Percentiles rank a stretch among this genome's conserved stretches.
Conservation (phyloP, 2,797 vertebrate genomes). For the Muscicapa striata region DNA sequence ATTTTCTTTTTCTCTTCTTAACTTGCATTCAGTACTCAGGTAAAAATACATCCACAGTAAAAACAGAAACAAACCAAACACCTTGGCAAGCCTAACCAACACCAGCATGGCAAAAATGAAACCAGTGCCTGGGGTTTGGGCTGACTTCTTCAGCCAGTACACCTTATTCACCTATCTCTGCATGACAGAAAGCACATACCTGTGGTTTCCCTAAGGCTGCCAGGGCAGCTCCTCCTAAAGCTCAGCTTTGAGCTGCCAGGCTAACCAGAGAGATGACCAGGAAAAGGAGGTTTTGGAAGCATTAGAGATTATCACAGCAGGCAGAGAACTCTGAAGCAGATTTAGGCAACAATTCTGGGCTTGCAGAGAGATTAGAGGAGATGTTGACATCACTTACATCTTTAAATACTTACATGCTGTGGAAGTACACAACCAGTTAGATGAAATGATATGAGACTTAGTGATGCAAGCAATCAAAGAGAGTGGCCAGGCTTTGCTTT, state of each 20-base stretch:
- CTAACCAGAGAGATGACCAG: neutral
- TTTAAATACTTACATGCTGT: neutral
- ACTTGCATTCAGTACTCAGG: neutral
- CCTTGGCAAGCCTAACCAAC: neutral
- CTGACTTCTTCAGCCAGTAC: neutral
- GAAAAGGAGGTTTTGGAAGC: neutral
- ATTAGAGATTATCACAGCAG: neutral
- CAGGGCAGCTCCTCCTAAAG: neutral
- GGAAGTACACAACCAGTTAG: neutral
- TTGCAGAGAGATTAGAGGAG: neutral
- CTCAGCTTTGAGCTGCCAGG: neutral
- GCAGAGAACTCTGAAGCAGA: neutral
- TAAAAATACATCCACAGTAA: neutral
- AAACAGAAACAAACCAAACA: neutral
- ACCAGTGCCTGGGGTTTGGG: neutral
- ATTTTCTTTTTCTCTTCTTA: neutral
- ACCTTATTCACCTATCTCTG: neutral
- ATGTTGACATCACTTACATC: neutral
- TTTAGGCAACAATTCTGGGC: neutral
- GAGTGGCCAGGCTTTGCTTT: neutral
- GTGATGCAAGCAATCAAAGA: conserved; percentile 7
- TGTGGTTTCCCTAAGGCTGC: neutral
- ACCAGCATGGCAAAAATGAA: accelerated
- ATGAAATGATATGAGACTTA: neutral
- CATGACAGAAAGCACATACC: accelerated